phyloP scores from a whole-genome alignment of 2,113 vertebrate species.

The Acrocephalus arundinaceus region DNA sequence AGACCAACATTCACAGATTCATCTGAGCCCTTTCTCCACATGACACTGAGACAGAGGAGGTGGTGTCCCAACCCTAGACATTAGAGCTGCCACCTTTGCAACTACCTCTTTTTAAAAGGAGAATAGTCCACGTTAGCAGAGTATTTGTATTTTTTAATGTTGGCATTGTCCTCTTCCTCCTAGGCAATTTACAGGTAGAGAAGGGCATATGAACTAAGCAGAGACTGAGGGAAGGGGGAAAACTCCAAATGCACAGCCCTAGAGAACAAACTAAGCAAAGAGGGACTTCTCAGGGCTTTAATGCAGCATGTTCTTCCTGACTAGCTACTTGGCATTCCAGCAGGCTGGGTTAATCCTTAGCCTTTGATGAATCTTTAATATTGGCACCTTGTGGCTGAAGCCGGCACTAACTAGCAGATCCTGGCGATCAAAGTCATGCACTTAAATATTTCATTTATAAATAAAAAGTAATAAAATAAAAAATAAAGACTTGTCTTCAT shows the following conservation, averaged over 20 bases:
- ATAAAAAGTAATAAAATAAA: slow-evolving; percentile 63
- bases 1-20: not conserved
- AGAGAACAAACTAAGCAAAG: not conserved
- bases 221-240: not conserved
- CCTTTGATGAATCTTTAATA: slow-evolving; percentile 72
- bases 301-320: not conserved
- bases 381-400: slow-evolving; percentile 61
- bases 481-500: slow-evolving; percentile 54
- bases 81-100: not conserved
- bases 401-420: slow-evolving; percentile 50
- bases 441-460: slow-evolving; percentile 72
- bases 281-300: not conserved
- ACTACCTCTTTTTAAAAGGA: not conserved
- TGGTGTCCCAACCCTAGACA: not conserved
- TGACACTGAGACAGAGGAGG: not conserved
- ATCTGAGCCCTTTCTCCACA: not conserved
- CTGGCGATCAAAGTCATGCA: slow-evolving; percentile 56
- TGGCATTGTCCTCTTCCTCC: not conserved
- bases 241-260: not conserved
- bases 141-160: not conserved
- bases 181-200: not conserved
- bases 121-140: not conserved
- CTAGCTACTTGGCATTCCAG: slow-evolving; percentile 52
- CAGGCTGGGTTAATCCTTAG: slow-evolving; percentile 37
- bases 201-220: not conserved